These are phyloP conservation scores for roundworm (Caenorhabditis elegans) DNA, from an alignment of 1,140 invertebrate species.

Conservation along the genomic window WBcel235 BX284603.4:7524001-7524500, in stretches of 20 bases:
- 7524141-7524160: neutral
- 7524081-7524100: neutral
- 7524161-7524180: too few species aligned
- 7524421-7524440: too few species aligned
- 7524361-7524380: neutral
- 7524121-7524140: neutral
- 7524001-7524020: neutral
- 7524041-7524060: neutral
- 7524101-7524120: constrained; percentile 19
- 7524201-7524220: too few species aligned
- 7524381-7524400: too few species aligned
- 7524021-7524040: neutral
- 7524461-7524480: too few species aligned
- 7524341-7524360: neutral
- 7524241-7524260: neutral
- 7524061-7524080: neutral
- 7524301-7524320: neutral
- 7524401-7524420: neutral
- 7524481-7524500: too few species aligned
- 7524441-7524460: too few species aligned
- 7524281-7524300: constrained; percentile 12
- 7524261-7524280: neutral
- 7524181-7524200: too few species aligned
- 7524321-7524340: neutral
- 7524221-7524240: too few species aligned